These are phyloP conservation scores for Scaptomyza flava DNA, from an alignment of 2,888 invertebrate species.

Conservation along the genomic window DNA sequence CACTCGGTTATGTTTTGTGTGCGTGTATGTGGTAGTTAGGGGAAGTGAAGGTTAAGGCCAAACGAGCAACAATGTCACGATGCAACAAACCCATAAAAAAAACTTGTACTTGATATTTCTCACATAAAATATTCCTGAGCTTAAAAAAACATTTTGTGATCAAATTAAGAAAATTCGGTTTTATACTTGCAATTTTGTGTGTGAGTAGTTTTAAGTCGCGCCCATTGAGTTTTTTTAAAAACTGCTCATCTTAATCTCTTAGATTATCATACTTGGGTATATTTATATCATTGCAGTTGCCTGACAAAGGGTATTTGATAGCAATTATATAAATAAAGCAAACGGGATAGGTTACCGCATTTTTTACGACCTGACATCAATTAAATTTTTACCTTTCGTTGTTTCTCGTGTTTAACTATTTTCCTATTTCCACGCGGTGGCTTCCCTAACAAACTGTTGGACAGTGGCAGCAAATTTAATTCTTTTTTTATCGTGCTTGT, in stretches of 20 bases:
- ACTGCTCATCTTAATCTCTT: no score
- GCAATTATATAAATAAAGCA: slow-evolving; percentile 63
- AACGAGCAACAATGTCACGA: slow-evolving; percentile 42
- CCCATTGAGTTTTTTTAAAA: no score
- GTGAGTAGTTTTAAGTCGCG: no score
- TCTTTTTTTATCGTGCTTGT: slow-evolving; percentile 51
- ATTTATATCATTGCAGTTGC: slow-evolving; percentile 13
- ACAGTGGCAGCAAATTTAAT: slow-evolving; percentile 49
- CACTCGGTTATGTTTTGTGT: slow-evolving; percentile 26
- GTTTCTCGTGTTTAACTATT: slow-evolving; percentile 19
- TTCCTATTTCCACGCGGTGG: slow-evolving; percentile 35
- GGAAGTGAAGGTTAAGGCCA: slow-evolving; percentile 13
- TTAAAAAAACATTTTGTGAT: no score
- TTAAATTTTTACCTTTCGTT: slow-evolving; percentile 74
- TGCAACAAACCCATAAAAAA: slow-evolving; percentile 1
- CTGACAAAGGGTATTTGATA: slow-evolving; percentile 62
- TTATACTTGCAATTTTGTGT: no score
- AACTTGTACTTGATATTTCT: background rate
- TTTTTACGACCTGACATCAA: slow-evolving; percentile 80
- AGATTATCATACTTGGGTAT: slow-evolving; percentile 5
- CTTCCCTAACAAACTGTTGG: slow-evolving; percentile 35
- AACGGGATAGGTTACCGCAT: slow-evolving; percentile 50
- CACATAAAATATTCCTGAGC: no score
- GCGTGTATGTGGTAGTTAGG: background rate
- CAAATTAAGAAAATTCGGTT: no score